Percentiles rank a stretch among this genome's conserved stretches.
Conservation (phyloP, 2,113 vertebrate species). For the Dryoscopus gambensis region DNA sequence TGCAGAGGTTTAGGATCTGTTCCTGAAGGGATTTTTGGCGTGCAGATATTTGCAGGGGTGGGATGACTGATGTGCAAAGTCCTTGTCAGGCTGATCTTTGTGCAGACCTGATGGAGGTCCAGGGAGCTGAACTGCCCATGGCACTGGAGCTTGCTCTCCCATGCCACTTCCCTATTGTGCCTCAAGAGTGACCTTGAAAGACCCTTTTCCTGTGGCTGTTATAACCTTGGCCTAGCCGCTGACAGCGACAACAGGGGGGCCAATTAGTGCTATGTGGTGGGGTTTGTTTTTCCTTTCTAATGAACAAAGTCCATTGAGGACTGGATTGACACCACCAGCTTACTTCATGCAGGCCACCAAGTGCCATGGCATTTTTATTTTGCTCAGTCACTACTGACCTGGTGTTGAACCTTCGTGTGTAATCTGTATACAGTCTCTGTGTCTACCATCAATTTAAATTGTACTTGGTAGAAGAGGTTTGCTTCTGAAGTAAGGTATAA, state of each 20-base stretch:
- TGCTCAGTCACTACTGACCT: not conserved
- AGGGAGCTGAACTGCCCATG: fast-evolving
- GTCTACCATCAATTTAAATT: not conserved
- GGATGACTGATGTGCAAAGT: not conserved
- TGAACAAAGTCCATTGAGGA: conserved; percentile 7
- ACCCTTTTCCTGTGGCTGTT: not conserved
- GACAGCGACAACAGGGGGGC: conserved; percentile 11
- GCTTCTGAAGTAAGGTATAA: not conserved
- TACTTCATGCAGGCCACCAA: not conserved
- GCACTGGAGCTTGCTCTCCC: not conserved
- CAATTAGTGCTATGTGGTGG: conserved; percentile 7
- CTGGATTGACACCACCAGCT: not conserved
- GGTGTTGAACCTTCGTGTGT: not conserved
- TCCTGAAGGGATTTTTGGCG: not conserved
- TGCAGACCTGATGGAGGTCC: not conserved
- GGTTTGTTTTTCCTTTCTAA: not conserved
- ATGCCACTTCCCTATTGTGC: not conserved
- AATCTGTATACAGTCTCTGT: not conserved
- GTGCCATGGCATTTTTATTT: not conserved
- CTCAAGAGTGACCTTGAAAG: not conserved
- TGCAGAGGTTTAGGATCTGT: not conserved
- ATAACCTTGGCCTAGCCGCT: not conserved
- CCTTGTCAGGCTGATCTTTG: not conserved
- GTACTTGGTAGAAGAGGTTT: not conserved
- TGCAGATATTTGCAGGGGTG: not conserved